Percentiles rank a stretch among this genome's conserved stretches.
These are phyloP conservation scores for Conger conger DNA, from an alignment of 2,113 vertebrate genomes.

Conservation along the genomic window DNA sequence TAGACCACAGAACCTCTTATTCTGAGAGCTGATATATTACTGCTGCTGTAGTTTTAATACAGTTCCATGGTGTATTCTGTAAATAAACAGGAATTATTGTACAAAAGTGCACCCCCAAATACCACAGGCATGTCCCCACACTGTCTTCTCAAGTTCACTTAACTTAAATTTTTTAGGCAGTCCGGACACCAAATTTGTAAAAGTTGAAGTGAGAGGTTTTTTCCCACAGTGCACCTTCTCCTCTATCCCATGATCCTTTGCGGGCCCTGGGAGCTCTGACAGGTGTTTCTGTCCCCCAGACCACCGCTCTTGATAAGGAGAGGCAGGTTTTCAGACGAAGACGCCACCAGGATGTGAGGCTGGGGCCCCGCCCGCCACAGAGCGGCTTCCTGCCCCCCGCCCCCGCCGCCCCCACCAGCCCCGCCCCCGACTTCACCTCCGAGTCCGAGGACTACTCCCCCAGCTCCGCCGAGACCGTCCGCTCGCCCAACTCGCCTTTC, in stretches of 20 bases:
- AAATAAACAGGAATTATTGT: too few species aligned
- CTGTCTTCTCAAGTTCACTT: too few species aligned
- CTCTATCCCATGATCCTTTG: constrained; percentile 2
- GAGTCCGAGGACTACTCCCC: constrained; percentile 93
- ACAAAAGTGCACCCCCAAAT: too few species aligned
- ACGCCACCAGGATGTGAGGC: constrained; percentile 91
- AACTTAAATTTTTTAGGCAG: too few species aligned
- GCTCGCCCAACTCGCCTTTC: constrained; percentile 92
- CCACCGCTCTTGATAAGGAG: constrained; percentile 99
- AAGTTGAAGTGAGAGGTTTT: too few species aligned
- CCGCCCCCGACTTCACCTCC: constrained; percentile 81
- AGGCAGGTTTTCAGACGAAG: constrained; percentile 98
- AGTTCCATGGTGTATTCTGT: too few species aligned
- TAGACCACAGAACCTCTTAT: too few species aligned
- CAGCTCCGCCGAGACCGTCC: constrained; percentile 88
- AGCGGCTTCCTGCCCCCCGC: constrained; percentile 29
- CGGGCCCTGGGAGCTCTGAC: neutral
- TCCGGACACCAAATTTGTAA: too few species aligned
- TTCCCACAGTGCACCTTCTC: neutral
- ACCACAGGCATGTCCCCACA: neutral
- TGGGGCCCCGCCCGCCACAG: constrained; percentile 67
- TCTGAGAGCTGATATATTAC: neutral
- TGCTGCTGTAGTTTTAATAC: neutral
- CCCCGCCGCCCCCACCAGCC: constrained; percentile 51
- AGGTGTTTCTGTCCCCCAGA: constrained; percentile 76